Evolutionary conservation across 2,113 vertebrate genomes (phyloP).

Genomic region (Colossoma macropomum): DNA sequence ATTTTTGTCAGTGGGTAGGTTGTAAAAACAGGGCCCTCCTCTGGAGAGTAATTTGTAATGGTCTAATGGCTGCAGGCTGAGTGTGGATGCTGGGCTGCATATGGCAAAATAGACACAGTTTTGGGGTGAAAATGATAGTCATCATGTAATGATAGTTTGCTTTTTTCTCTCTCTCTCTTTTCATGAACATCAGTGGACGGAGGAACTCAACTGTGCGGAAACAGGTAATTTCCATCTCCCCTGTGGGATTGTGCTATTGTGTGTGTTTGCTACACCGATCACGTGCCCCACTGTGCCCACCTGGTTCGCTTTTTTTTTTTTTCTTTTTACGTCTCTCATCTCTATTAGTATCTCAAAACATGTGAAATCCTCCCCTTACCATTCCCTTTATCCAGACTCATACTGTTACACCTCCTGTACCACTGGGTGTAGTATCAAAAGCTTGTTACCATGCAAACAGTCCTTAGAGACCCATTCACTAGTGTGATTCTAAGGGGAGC

Average conservation of each 20-base stretch:
- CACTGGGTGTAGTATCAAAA: not conserved
- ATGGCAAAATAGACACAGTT: conserved; percentile 30
- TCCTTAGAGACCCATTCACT: not conserved
- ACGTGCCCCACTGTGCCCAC: not conserved
- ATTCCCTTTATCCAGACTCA: not conserved
- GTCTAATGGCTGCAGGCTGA: conserved; percentile 31
- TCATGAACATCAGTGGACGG: conserved; percentile 71
- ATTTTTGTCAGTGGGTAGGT: not conserved
- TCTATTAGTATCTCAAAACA: not conserved
- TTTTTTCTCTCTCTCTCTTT: conserved; percentile 39
- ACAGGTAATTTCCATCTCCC: conserved; percentile 85
- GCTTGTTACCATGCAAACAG: not conserved
- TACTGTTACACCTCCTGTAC: conserved; percentile 14
- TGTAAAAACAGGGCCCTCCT: conserved; percentile 42
- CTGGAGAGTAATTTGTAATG: conserved; percentile 44
- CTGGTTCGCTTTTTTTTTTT: not conserved
- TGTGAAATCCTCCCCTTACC: not conserved
- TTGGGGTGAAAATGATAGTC: conserved; percentile 65
- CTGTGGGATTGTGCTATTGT: conserved; percentile 53
- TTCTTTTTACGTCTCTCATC: not conserved
- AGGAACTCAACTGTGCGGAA: conserved; percentile 91
- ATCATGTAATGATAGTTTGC: conserved; percentile 67
- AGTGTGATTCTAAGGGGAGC: not conserved
- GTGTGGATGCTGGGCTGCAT: conserved; percentile 52
- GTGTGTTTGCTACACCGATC: conserved; percentile 8